Evolutionary conservation across 2,797 vertebrate species (phyloP).

Genomic region (Dryobates pubescens): DNA sequence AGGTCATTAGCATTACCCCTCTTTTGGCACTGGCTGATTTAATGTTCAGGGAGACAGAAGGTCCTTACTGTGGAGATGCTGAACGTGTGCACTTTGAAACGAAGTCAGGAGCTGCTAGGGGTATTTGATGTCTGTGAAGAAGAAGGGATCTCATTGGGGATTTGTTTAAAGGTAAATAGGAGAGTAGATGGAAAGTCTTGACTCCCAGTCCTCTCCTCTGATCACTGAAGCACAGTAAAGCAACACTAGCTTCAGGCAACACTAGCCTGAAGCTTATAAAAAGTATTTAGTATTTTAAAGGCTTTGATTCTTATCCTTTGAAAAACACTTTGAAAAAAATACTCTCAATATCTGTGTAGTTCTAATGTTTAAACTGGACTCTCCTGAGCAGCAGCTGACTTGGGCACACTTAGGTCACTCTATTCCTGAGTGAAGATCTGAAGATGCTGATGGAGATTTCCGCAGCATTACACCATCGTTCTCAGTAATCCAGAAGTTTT

Average conservation of each 20-base stretch:
- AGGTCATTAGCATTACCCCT: constrained; percentile 32
- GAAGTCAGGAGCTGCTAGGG: not conserved
- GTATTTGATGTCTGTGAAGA: not conserved
- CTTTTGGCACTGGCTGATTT: not conserved
- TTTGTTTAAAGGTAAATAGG: constrained; percentile 41
- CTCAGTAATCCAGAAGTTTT: not conserved
- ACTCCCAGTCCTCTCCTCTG: not conserved
- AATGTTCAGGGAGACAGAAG: not conserved
- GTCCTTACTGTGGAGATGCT: not conserved
- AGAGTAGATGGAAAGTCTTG: constrained; percentile 1
- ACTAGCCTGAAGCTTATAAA: not conserved
- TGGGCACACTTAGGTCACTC: not conserved
- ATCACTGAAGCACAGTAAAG: not conserved
- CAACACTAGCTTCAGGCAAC: not conserved
- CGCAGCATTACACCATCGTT: not conserved
- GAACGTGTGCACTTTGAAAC: not conserved
- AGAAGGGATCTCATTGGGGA: not conserved
- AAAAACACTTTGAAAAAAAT: not conserved
- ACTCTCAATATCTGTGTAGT: not conserved
- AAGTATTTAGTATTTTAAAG: not conserved
- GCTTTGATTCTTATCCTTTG: not conserved
- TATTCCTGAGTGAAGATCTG: not conserved
- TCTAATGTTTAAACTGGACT: not conserved
- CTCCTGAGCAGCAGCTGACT: rapidly evolving
- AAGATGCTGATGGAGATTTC: not conserved